These are phyloP conservation scores for Bombus picipes DNA, from an alignment of 1,140 invertebrate species.

Conservation along the genomic window DNA sequence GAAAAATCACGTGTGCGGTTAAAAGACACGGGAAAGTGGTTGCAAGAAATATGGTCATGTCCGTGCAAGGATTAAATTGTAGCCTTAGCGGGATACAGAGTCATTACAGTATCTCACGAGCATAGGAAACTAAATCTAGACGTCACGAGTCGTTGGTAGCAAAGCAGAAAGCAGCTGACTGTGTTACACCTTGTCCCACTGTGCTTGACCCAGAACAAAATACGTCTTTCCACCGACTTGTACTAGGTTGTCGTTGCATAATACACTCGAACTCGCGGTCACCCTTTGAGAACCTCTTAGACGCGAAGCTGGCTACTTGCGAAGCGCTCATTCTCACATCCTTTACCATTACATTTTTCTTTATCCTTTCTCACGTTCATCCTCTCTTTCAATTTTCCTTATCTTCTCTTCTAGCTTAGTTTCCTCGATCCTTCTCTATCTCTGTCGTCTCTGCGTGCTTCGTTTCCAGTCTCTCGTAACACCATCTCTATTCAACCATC, in stretches of 20 bases:
- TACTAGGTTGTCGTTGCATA: slow-evolving; percentile 57
- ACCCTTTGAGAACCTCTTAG: slow-evolving; percentile 52
- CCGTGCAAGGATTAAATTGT: slow-evolving; percentile 40
- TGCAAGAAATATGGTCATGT: slow-evolving; percentile 12
- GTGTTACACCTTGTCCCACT: slow-evolving; percentile 5
- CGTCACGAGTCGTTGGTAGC: slow-evolving; percentile 39
- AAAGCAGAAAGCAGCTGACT: slow-evolving; percentile 8
- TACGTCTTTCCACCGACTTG: slow-evolving; percentile 21
- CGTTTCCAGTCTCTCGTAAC: not conserved
- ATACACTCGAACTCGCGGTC: slow-evolving; percentile 60
- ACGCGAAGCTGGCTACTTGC: slow-evolving; percentile 16
- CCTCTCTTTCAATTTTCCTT: not conserved
- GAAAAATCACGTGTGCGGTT: not conserved
- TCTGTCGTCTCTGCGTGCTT: not conserved
- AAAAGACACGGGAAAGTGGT: not conserved
- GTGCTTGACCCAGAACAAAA: slow-evolving; percentile 17
- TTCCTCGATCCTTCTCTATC: not conserved
- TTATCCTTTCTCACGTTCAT: not conserved
- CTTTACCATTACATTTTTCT: slow-evolving; percentile 2
- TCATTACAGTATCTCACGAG: slow-evolving; percentile 38
- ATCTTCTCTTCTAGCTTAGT: not conserved
- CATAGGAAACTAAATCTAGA: slow-evolving; percentile 38
- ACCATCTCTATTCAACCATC: too few relatives aligned
- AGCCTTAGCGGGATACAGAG: slow-evolving; percentile 3
- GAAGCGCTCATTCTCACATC: slow-evolving; percentile 8